Base-by-base conservation (phyloP, 2,888 invertebrate genomes). In the Theretra japonica region DNA sequence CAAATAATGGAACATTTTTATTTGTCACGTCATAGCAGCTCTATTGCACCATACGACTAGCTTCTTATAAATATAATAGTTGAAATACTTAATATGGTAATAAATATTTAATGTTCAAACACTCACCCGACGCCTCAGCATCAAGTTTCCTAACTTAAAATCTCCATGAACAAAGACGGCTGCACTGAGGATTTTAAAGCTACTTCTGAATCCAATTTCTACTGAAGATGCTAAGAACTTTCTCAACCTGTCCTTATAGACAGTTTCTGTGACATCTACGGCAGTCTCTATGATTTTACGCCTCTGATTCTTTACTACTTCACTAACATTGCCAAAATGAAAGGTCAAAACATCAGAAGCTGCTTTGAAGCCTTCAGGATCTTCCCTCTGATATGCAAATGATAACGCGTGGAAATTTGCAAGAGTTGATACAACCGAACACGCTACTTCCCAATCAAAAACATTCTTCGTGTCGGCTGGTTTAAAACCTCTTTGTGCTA, bases 321-420 rank as follows among this genome's bases (percentile, higher is more conserved):
- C 53, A n/a, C 6, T 19, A n/a, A 6, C 0, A 53, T 53, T n/a
- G 17, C 4, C 5, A 53, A 19, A 17, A 53, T 17, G 6, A 53
- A 53, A 53, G n/a, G 53, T 53, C n/a, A 53, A 53, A 53, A 53
- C n/a, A 6, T n/a, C 0, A 53, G 50, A 19, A 15, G 48, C 23
- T 56, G n/a, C 53, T 41, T 75, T 50, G 70, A 80, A 85, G 28
- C 73, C 72, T 28, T 81, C 77, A 1, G 81, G 84, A 23, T 80
- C 59, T 65, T 82, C 79, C 19, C 80, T 75, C 50, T 76, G 76
- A 69, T 81, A 77, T 0, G 82, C 84, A 11, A 85, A 78, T 0
- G 84, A 83, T 15, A 85, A 73, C 0, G 86, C 85, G 73, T 88
- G 87, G 21, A 85, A 79, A 72, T 80, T 82, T 8, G 71, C 71